A percentile compares a stretch with the other conserved stretches of the same genome.
Evolutionary conservation across 2,113 vertebrate species (phyloP).

Genomic region (Coryphaenoides rupestris): DNA sequence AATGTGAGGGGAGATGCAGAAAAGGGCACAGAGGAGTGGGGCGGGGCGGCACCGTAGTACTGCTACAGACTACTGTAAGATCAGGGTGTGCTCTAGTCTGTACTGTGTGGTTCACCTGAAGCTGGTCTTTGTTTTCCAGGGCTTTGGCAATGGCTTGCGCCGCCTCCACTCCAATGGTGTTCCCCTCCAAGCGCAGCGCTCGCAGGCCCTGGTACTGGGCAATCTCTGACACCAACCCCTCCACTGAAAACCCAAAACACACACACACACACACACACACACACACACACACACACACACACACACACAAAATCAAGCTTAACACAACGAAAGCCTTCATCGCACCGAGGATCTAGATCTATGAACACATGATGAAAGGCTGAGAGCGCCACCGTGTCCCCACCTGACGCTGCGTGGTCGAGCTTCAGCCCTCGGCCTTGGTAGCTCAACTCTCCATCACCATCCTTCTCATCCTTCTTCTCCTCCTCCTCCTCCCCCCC

Average conservation of each 20-base stretch:
- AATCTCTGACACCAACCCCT: slow-evolving; percentile 84
- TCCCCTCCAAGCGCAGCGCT: slow-evolving; percentile 88
- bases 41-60: too few relatives aligned
- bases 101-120: slow-evolving; percentile 74
- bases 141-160: slow-evolving; percentile 88
- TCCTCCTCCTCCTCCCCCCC: too few relatives aligned
- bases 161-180: slow-evolving; percentile 92
- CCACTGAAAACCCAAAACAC: slow-evolving; percentile 59
- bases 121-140: slow-evolving; percentile 82
- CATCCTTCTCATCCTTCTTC: too few relatives aligned
- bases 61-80: background rate
- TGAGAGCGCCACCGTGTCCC: slow-evolving; percentile 36
- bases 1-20: background rate
- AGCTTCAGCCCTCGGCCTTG: slow-evolving; percentile 90
- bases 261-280: background rate
- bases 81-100: background rate
- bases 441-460: slow-evolving; percentile 89
- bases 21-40: too few relatives aligned
- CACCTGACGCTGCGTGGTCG: slow-evolving; percentile 87
- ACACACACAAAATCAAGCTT: too few relatives aligned
- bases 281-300: background rate
- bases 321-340: too few relatives aligned
- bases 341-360: too few relatives aligned
- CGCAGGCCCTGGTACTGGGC: slow-evolving; percentile 81
- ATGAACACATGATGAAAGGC: too few relatives aligned